Evolutionary conservation across 2,797 vertebrate genomes (phyloP).

Genomic region (Dicrostonyx torquatus): DNA sequence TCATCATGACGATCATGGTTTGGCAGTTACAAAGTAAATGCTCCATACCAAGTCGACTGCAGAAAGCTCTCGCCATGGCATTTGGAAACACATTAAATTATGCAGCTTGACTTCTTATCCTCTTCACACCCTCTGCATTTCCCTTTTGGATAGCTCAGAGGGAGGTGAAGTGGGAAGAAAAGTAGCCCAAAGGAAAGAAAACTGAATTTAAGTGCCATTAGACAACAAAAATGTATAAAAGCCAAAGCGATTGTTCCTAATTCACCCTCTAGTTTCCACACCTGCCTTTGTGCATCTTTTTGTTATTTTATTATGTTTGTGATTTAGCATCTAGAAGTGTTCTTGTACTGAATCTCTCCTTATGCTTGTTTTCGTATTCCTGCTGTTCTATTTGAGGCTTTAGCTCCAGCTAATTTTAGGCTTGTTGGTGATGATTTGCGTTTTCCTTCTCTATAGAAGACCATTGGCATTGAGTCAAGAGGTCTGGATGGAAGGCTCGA

Average conservation of each 20-base stretch:
- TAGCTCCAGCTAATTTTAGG: not conserved
- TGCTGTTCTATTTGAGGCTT: not conserved
- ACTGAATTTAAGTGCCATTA: slow-evolving; percentile 24
- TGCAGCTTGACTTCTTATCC: slow-evolving; percentile 70
- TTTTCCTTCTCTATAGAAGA: not conserved
- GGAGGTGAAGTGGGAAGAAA: slow-evolving; percentile 67
- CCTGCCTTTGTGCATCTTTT: slow-evolving; percentile 10
- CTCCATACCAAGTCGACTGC: slow-evolving; percentile 63
- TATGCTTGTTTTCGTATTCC: not conserved
- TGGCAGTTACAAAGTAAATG: slow-evolving; percentile 70
- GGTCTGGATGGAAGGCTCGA: not conserved
- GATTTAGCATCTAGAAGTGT: not conserved
- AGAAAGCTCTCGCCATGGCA: slow-evolving; percentile 59
- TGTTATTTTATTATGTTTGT: slow-evolving; percentile 6
- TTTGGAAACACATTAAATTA: slow-evolving; percentile 77
- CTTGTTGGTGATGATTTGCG: not conserved
- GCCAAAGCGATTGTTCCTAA: slow-evolving; percentile 37
- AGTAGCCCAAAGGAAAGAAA: slow-evolving; percentile 54
- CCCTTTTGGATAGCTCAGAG: slow-evolving; percentile 63
- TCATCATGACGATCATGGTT: slow-evolving; percentile 59
- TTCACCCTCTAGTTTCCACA: not conserved
- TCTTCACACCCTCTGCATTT: slow-evolving; percentile 75
- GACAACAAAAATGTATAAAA: slow-evolving; percentile 53
- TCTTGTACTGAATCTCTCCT: not conserved
- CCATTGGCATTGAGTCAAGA: slow-evolving; percentile 7